Evolutionary conservation across 2,888 invertebrate genomes (phyloP).

Genomic region (Chrysina gloriosa): DNA sequence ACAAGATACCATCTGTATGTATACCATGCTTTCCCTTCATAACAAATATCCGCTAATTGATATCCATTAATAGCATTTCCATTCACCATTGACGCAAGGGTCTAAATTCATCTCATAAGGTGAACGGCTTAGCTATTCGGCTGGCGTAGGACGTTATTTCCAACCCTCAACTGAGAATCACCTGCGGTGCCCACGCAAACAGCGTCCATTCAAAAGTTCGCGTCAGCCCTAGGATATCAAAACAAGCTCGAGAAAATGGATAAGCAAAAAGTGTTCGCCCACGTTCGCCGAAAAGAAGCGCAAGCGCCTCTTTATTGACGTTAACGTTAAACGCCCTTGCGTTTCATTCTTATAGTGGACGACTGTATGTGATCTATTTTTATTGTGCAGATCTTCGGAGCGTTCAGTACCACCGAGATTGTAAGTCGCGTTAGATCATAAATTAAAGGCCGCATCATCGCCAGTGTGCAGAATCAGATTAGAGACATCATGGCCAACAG

Average conservation of each 20-base stretch:
- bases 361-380: slow-evolving; percentile 23
- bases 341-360: slow-evolving; percentile 21
- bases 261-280: slow-evolving; percentile 51
- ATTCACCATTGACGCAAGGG: background rate
- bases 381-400: slow-evolving; percentile 5
- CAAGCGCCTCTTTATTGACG: slow-evolving; percentile 57
- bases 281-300: slow-evolving; percentile 50
- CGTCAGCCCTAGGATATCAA: background rate
- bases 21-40: background rate
- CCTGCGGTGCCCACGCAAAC: background rate
- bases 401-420: slow-evolving; percentile 1
- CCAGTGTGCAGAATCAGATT: background rate
- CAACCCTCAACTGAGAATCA: background rate
- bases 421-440: slow-evolving; percentile 4
- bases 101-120: background rate
- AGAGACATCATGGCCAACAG: slow-evolving; percentile 13
- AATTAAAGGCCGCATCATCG: background rate
- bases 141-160: background rate
- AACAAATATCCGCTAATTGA: background rate
- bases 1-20: no score
- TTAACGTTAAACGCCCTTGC: slow-evolving; percentile 46
- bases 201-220: slow-evolving; percentile 8
- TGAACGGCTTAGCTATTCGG: background rate
- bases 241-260: background rate
- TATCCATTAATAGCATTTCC: slow-evolving; percentile 5